phyloP scores from a whole-genome alignment of 92 coral and sea anemone species.

The Parazoanthus darwini region DNA sequence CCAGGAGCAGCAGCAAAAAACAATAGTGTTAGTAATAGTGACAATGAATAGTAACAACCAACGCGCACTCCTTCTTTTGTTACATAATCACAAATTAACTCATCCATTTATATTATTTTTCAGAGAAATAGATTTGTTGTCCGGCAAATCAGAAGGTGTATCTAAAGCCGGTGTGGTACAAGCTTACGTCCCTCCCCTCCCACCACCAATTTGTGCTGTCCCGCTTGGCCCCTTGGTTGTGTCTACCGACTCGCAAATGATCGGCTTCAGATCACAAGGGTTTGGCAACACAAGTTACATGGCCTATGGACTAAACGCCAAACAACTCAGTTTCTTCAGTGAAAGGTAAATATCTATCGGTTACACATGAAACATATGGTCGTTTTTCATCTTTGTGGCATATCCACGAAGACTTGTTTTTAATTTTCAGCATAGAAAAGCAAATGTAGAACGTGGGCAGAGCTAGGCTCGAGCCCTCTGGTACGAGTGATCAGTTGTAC shows the following conservation, averaged over 20 bases:
- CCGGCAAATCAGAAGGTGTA: constrained; percentile 63
- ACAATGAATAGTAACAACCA: not conserved
- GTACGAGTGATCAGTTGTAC: too few species aligned
- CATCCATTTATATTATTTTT: not conserved
- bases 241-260: constrained; percentile 17
- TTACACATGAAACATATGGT: not conserved
- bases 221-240: constrained; percentile 40
- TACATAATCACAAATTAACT: not conserved
- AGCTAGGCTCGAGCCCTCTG: too few species aligned
- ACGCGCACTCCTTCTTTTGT: not conserved
- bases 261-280: constrained; percentile 24
- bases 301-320: constrained; percentile 43
- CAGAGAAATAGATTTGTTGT: constrained; percentile 64
- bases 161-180: constrained; percentile 74
- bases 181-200: constrained; percentile 61
- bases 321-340: constrained; percentile 19
- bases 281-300: constrained; percentile 48
- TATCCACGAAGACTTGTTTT: not conserved
- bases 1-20: too few species aligned
- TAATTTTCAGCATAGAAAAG: not conserved
- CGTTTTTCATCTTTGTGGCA: not conserved
- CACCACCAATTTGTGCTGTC: constrained; percentile 41
- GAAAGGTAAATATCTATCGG: constrained; percentile 13
- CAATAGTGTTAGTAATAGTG: too few species aligned
- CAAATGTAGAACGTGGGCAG: too few species aligned